Percentiles rank a stretch among this genome's conserved stretches.
Conservation (phyloP, 2,888 invertebrate species). For the Eledona agricola region DNA sequence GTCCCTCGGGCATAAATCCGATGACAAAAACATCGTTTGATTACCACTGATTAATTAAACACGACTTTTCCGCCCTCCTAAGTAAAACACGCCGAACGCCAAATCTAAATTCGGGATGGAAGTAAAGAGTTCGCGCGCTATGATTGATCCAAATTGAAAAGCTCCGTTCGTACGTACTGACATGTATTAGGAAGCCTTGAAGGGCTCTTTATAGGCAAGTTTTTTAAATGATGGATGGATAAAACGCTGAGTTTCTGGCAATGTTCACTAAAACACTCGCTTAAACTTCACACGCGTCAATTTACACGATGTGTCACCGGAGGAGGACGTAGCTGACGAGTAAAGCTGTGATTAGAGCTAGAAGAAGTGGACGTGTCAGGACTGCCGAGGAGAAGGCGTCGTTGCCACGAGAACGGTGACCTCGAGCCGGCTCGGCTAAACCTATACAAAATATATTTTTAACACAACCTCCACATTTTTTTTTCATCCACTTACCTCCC, state of each 20-base stretch:
- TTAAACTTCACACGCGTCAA: conserved; percentile 14
- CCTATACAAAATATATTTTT: conserved; percentile 54
- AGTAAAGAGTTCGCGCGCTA: conserved; percentile 25
- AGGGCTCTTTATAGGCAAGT: conserved; percentile 29
- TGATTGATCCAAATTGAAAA: conserved; percentile 39
- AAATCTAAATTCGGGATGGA: no score
- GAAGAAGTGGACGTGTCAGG: conserved; percentile 34
- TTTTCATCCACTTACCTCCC: conserved; percentile 59
- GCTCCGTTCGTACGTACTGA: conserved; percentile 36
- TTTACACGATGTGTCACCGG: conserved; percentile 40
- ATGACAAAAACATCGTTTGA: conserved; percentile 23
- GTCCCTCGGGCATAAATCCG: conserved; percentile 4
- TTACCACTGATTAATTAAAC: conserved; percentile 24
- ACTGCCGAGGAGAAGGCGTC: conserved; percentile 49
- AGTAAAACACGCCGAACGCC: no score
- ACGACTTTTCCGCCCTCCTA: no score
- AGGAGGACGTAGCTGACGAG: conserved; percentile 26
- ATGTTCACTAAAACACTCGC: conserved; percentile 33
- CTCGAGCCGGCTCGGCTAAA: conserved; percentile 61
- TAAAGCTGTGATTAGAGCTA: conserved; percentile 32
- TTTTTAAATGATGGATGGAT: conserved; percentile 46
- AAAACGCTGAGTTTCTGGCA: conserved; percentile 37
- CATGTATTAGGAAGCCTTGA: conserved; percentile 34
- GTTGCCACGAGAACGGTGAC: conserved; percentile 56
- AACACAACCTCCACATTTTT: no score